Base-by-base conservation (phyloP, 2,113 vertebrate species). In the Holacanthus passer region DNA sequence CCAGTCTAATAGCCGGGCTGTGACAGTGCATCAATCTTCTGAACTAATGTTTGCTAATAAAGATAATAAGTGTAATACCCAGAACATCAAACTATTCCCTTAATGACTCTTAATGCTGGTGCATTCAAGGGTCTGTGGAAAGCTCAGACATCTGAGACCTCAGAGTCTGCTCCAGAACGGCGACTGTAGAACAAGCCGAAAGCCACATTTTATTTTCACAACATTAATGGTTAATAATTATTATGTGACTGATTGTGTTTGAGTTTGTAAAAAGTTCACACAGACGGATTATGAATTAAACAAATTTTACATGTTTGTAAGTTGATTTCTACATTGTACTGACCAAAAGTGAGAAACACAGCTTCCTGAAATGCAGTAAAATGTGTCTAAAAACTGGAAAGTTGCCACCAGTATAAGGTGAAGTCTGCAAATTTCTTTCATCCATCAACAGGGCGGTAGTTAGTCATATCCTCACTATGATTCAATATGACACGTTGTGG, bases 281-380 rank as follows among this genome's bases (percentile, higher is more conserved):
- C n/a, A 69, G 63, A 82, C 22, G 70, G 58, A 74, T 69, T 1
- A 69, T 69, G 31, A 56, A 64, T 78, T 19, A 52, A 70, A 58
- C 43, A 68, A 10, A 43, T 59, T 65, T 65, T 31, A 53, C n/a
- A 16, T 43, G 55, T 53, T 43, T n/a, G 47, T 39, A 13, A 79
- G 14, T 31, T 59, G 19, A 73, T 86, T 73, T 82, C 32, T 35
- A 52, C 27, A 27, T 66, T 1, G 24, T 24, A 58, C 62, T 58
- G 56, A 69, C 27, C 73, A n/a, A 65, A 65, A 79, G 37, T 29
- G 52, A 65, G 32, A 79, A 59, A 55, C 47, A 67, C 4, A 6
- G 10, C 58, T 64, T 29, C 35, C 67, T 16, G 31, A 69, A 37
- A 12, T 39, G 20, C n/a, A 10, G n/a, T n/a, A n/a, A n/a, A n/a